A percentile compares a stretch with the other conserved stretches of the same genome.
phyloP scores from a whole-genome alignment of 1,140 invertebrate genomes.

The Aculops lycopersici region DNA sequence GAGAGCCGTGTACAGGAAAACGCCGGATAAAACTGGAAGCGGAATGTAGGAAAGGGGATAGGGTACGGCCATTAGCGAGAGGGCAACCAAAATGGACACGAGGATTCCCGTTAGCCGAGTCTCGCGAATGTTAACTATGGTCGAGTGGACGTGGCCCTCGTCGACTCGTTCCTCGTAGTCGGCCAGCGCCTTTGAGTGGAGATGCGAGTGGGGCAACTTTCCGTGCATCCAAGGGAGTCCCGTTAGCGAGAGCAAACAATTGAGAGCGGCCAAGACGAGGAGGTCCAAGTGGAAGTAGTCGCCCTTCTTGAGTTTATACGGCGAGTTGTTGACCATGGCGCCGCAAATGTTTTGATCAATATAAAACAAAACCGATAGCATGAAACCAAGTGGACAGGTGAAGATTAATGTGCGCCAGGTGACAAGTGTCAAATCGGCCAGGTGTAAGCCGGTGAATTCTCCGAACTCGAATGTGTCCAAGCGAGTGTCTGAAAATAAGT shows the following conservation, averaged over 20 bases:
- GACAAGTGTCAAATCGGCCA: constrained; percentile 17
- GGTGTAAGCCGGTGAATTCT: constrained; percentile 16
- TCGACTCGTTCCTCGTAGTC: constrained; percentile 13
- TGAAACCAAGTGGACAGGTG: constrained; percentile 19
- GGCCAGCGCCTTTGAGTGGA: constrained; percentile 6
- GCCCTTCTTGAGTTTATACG: constrained; percentile 15
- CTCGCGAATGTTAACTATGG: not conserved
- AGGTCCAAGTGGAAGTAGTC: constrained; percentile 9
- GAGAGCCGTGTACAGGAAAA: not conserved
- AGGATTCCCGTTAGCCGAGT: not conserved
- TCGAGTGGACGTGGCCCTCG: constrained; percentile 2
- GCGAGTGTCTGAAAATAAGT: constrained; percentile 12
- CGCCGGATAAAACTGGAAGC: not conserved
- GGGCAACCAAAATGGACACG: not conserved
- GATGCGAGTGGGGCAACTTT: constrained; percentile 7
- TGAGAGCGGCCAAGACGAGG: constrained; percentile 6
- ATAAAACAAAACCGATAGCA: constrained; percentile 22
- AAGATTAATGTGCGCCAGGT: constrained; percentile 13
- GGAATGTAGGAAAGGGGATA: not conserved
- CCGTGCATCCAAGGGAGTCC: constrained; percentile 9
- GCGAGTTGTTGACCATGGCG: constrained; percentile 20
- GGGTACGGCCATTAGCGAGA: not conserved
- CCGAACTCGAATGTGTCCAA: constrained; percentile 20
- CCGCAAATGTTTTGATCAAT: constrained; percentile 24
- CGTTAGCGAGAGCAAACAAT: constrained; percentile 3